Evolutionary conservation across 1,140 invertebrate species (phyloP), one percentile per base, ranked within the genome.

Genomic region (Berghia stephanieae): DNA sequence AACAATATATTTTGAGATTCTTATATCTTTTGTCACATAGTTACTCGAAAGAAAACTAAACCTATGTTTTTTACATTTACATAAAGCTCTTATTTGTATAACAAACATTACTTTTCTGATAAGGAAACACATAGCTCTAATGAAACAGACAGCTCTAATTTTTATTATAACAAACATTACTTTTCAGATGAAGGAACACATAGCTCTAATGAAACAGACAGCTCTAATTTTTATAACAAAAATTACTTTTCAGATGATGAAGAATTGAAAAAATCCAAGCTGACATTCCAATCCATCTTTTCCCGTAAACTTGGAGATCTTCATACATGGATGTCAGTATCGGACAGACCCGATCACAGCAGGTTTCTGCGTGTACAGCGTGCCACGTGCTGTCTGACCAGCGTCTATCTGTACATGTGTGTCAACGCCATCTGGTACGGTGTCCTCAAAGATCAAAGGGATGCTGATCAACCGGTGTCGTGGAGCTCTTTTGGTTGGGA

Each of bases 371-470:
- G 87, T 18, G 82, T 86, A 10, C 87, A 89, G 81, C 76, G 88
- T n/a, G 72, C 82, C n/a, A 86, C 86, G 18, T 84, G 85, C 74
- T 83, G 82, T 69, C 77, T 87, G 10, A 86, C 86, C 0, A 75
- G 87, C n/a, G 75, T 88, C 16, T 87, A 83, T 49, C 80, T 82
- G 21, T 86, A 85, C 68, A 86, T 88, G 82, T 78, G 83, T 52
- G 66, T 85, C 49, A 87, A 86, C 75, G 83, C 86, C 34, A 83
- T 88, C 75, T 89, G 86, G 85, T 89, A 89, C 73, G 87, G 86
- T 0, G 27, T 86, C 1, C 69, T 87, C 44, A 85, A 88, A 72
- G 79, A 80, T 36, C 52, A 52, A 16, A 60, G 44, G 18, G 78
- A 81, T 6, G 73, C 75, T 18, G 57, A 73, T 55, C 21, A 73